Conservation (phyloP, 1,140 invertebrate species). For the Platorchestia sp. region DNA sequence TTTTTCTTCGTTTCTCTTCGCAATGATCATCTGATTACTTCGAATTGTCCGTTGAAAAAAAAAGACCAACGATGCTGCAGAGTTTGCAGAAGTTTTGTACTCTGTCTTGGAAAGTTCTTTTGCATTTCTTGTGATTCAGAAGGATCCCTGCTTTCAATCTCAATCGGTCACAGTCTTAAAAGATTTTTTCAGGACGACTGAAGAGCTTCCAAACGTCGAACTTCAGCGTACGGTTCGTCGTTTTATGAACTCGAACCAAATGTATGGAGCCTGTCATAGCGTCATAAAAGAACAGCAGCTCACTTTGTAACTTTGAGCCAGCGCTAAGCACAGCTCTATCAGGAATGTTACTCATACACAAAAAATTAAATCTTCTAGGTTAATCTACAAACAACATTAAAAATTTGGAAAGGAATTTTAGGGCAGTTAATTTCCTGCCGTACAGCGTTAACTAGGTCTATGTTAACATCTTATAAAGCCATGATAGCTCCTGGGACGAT, state of each 20-base stretch:
- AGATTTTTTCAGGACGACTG: neutral
- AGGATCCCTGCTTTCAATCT: constrained; percentile 27
- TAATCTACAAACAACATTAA: too few relatives aligned
- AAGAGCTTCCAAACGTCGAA: neutral
- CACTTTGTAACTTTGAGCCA: neutral
- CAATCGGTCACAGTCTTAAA: constrained; percentile 24
- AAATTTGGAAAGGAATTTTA: too few relatives aligned
- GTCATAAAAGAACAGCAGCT: neutral
- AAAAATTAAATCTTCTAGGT: too few relatives aligned
- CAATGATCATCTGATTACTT: constrained; percentile 44
- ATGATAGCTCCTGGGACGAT: too few relatives aligned
- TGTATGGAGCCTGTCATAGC: neutral
- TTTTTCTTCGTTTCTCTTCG: constrained; percentile 22
- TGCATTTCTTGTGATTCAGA: constrained; percentile 40
- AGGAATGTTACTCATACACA: too few relatives aligned
- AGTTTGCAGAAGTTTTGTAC: constrained; percentile 19
- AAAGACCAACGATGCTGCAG: neutral
- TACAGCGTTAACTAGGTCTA: too few relatives aligned
- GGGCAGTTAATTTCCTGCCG: too few relatives aligned
- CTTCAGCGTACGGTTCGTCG: neutral
- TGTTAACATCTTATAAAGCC: too few relatives aligned
- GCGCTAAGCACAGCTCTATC: too few relatives aligned
- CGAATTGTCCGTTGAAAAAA: neutral
- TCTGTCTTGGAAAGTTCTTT: constrained; percentile 1
- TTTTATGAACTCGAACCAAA: neutral